Evolutionary conservation across 1,140 invertebrate species (phyloP).

Genomic region (Drosophila nigromelanica): DNA sequence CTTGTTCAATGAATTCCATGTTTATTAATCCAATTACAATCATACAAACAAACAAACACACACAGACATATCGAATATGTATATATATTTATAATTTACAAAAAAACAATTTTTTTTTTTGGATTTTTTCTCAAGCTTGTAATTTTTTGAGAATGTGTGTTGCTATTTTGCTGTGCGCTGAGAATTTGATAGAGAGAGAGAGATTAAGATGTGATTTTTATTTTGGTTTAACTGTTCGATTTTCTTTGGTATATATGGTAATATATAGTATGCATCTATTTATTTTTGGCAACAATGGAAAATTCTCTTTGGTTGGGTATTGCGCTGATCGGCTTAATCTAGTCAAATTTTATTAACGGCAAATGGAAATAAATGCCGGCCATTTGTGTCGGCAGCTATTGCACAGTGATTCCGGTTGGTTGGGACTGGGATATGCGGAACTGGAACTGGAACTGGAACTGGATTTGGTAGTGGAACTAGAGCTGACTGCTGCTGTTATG

Average conservation of each 20-base stretch:
- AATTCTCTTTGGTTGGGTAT: conserved; percentile 33
- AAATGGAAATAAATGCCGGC: conserved; percentile 44
- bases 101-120: conserved; percentile 19
- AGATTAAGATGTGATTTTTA: conserved; percentile 21
- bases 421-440: conserved; percentile 30
- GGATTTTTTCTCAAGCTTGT: neutral
- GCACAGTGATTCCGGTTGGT: conserved; percentile 75
- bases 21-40: conserved; percentile 30
- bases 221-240: conserved; percentile 59
- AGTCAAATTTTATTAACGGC: conserved; percentile 51
- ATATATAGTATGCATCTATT: conserved; percentile 33
- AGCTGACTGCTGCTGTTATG: conserved; percentile 62
- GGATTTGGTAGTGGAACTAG: conserved; percentile 1
- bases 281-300: conserved; percentile 76
- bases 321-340: conserved; percentile 49
- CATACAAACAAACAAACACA: conserved; percentile 32
- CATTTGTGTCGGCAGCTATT: conserved; percentile 59
- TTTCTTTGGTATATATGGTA: conserved; percentile 42
- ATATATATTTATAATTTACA: conserved; percentile 41
- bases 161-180: conserved; percentile 17
- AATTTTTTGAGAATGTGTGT: conserved; percentile 13
- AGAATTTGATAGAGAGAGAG: conserved; percentile 16
- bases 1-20: conserved; percentile 7
- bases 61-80: conserved; percentile 23
- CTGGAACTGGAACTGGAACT: conserved; percentile 23